Base-by-base conservation (phyloP, 2,797 vertebrate species). In the Anguilla pacifica region DNA sequence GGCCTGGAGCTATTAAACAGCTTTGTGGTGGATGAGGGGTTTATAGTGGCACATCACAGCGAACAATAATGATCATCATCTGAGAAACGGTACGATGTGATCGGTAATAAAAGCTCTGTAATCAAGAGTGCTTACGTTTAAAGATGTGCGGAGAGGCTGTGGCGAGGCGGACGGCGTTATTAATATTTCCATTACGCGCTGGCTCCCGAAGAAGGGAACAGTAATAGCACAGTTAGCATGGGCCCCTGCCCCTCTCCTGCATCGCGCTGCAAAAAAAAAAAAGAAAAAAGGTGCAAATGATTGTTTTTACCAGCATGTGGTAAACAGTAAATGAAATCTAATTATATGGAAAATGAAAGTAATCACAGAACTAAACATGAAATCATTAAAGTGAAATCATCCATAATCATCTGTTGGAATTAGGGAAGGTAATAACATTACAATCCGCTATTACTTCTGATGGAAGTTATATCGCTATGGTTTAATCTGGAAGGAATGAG, bases 1-100 rank as follows among this genome's bases (percentile, higher is more conserved):
- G 91, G 91, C 93, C 91, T 61, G 6, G 84, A 93, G 94, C 91
- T 77, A 94, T 95, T 93, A 94, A 93, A 89, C 85, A 87, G 86
- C 93, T 89, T 92, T 88, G 85, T 85, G 15, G 85, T 74, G 84
- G 59, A 84, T 83, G 84, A 91, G 92, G 92, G 85, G 92, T 93
- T 95, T 94, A 93, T 93, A 92, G 93, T 93, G 89, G 90, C 91
- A 88, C 90, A 92, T 95, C 93, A 91, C 89, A 89, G 83, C 59
- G 86, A 81, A 84, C 84, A 86, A 72, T 86, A 90, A 91, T 90
- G 91, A 92, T 88, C 89, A 82, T 86, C 79, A 70, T 84, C 79
- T 82, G 84, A 90, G 87, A 87, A 88, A 86, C n/a, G 25, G n/a
- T 83, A 57, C 77, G 28, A 59, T 49, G 53, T 70, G 77, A 87